Evolutionary conservation across 2,888 invertebrate species (phyloP).

Genomic region (Mactromeris polynyma): DNA sequence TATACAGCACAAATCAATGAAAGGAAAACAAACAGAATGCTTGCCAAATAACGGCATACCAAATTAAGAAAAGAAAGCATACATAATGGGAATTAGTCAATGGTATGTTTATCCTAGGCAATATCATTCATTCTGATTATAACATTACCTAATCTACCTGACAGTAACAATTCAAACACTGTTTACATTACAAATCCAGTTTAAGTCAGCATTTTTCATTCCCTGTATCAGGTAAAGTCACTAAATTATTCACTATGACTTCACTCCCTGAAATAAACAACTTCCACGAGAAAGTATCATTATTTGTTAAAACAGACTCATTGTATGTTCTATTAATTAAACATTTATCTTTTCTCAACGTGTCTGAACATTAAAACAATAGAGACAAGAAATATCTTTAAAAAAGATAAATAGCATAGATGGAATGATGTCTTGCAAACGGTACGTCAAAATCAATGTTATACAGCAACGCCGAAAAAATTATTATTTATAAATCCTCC

Average conservation of each 20-base stretch:
- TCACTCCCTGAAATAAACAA: too few species aligned
- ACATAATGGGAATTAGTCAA: neutral
- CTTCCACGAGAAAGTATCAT: too few species aligned
- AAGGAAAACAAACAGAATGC: neutral
- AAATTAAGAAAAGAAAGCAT: neutral
- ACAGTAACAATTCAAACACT: neutral
- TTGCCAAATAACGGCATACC: neutral
- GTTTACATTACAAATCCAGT: neutral
- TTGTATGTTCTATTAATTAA: too few species aligned
- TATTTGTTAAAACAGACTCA: too few species aligned
- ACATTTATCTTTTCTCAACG: too few species aligned
- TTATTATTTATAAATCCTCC: too few species aligned
- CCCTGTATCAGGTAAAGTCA: neutral
- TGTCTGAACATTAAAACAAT: too few species aligned
- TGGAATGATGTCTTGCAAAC: too few species aligned
- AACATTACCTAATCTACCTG: neutral
- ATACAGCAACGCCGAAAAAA: too few species aligned
- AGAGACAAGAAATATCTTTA: too few species aligned
- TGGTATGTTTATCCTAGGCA: neutral
- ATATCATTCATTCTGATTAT: neutral
- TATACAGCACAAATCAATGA: neutral
- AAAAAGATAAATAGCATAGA: too few species aligned
- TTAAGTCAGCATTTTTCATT: neutral
- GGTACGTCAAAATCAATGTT: too few species aligned
- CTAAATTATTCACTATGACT: neutral